phyloP scores from a whole-genome alignment of 1,140 invertebrate genomes.

The Meloidogyne hapla region DNA sequence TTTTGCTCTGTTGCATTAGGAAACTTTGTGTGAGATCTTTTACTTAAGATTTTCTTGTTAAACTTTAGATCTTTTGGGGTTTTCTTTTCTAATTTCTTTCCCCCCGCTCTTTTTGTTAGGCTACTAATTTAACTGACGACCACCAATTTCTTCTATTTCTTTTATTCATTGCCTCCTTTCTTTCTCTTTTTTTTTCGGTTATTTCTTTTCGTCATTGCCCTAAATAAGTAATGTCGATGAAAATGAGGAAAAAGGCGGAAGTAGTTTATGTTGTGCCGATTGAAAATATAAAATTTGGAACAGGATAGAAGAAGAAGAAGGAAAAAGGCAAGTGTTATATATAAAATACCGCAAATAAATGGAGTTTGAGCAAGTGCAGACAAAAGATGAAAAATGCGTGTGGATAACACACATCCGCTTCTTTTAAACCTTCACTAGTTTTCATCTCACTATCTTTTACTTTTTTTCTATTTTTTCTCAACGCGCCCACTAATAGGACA shows the following conservation, averaged over 20 bases:
- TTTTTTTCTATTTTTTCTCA: neutral
- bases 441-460: neutral
- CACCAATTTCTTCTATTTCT: neutral
- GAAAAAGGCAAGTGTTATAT: neutral
- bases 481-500: neutral
- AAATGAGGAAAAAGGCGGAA: neutral
- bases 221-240: neutral
- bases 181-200: neutral
- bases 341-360: neutral
- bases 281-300: neutral
- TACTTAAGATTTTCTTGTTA: neutral
- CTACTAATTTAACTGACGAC: neutral
- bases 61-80: neutral
- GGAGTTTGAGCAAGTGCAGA: neutral
- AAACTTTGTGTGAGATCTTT: no score
- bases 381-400: neutral
- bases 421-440: neutral
- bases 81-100: neutral
- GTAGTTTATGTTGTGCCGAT: neutral
- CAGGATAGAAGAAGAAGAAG: neutral
- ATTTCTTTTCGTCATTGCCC: neutral
- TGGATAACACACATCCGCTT: no score
- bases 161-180: neutral
- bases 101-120: neutral
- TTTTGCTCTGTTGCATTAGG: no score